phyloP scores from a whole-genome alignment of 2,113 vertebrate species.

The Prietella phreatophila region DNA sequence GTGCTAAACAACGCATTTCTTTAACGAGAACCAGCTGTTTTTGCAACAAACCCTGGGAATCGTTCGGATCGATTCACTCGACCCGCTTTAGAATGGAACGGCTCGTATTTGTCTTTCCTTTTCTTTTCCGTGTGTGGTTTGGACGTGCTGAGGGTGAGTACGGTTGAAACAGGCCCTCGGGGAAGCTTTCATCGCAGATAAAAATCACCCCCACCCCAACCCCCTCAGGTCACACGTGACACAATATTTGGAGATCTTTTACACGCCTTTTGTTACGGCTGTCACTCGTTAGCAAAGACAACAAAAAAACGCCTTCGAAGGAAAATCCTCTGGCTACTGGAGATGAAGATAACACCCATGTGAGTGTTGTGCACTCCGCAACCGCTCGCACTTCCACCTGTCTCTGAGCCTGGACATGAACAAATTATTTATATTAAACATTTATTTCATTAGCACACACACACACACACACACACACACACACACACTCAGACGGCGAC shows the following conservation, averaged over 20 bases:
- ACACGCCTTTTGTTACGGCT: conserved; percentile 13
- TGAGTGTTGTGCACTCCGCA: no score
- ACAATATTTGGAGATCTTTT: conserved; percentile 34
- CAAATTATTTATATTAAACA: neutral
- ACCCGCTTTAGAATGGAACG: neutral
- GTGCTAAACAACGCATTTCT: neutral
- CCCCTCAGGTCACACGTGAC: conserved; percentile 17
- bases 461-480: conserved; percentile 5
- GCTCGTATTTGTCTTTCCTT: neutral
- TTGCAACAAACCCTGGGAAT: neutral
- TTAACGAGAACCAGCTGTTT: neutral
- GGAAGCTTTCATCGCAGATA: conserved; percentile 20
- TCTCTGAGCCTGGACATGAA: neutral
- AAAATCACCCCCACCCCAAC: neutral
- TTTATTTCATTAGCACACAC: neutral
- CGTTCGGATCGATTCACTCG: neutral
- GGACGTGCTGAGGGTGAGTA: neutral
- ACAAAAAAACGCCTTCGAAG: neutral
- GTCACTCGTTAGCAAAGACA: conserved; percentile 10
- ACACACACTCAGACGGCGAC: neutral
- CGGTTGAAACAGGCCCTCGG: conserved; percentile 10
- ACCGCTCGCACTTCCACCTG: neutral
- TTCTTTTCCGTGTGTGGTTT: neutral
- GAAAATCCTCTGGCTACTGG: neutral
- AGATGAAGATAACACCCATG: neutral